Conservation (phyloP, 1,140 invertebrate genomes). For the Hestina assimilis region DNA sequence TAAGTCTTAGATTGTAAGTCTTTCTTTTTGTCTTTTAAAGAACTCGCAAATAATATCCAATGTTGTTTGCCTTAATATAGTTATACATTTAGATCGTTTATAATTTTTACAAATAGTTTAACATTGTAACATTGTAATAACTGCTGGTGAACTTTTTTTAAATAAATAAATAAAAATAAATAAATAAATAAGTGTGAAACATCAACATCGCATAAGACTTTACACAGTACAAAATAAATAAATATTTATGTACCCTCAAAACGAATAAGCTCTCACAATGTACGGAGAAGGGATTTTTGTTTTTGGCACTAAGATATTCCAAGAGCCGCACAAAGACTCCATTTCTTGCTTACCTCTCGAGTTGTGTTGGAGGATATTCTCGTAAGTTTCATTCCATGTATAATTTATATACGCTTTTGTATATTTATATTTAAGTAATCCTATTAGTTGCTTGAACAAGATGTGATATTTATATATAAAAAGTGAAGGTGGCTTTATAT, state of each 20-base stretch:
- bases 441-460: constrained; percentile 5
- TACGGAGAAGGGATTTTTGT: constrained; percentile 50
- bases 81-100: too few relatives aligned
- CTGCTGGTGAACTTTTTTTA: too few relatives aligned
- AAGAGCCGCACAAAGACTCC: constrained; percentile 36
- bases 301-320: constrained; percentile 57
- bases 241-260: constrained; percentile 10
- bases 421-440: constrained; percentile 14
- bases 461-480: constrained; percentile 5
- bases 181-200: too few relatives aligned
- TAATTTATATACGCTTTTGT: constrained; percentile 14
- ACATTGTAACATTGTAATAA: too few relatives aligned
- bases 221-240: too few relatives aligned
- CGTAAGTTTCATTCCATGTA: constrained; percentile 45
- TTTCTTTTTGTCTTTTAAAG: too few relatives aligned
- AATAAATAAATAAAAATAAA: too few relatives aligned
- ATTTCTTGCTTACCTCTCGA: constrained; percentile 57
- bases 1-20: too few relatives aligned
- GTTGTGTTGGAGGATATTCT: constrained; percentile 65
- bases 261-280: constrained; percentile 37
- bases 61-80: too few relatives aligned
- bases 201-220: too few relatives aligned
- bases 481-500: neutral
- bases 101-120: too few relatives aligned
- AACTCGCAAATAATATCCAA: too few relatives aligned